Conservation (phyloP, 2,797 vertebrate species). For the Cottoperca gobio region DNA sequence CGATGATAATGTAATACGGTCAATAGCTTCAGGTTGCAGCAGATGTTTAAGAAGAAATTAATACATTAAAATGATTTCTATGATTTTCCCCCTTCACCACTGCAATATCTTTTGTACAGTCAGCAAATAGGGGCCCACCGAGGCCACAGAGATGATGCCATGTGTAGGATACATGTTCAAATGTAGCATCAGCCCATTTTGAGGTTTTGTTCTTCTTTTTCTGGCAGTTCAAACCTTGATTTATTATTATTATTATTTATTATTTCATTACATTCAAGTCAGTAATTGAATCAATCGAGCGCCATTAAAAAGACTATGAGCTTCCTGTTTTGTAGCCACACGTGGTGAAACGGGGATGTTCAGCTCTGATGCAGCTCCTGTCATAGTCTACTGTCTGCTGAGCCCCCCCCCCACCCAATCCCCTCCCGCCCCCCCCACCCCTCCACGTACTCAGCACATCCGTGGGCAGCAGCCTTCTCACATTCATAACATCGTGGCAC, state of each 20-base stretch:
- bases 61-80: too few species aligned
- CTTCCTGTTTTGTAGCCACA: neutral
- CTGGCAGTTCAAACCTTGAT: neutral
- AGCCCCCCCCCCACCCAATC: slow-evolving; percentile 1
- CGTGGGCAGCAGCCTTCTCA: slow-evolving; percentile 61
- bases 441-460: slow-evolving; percentile 37
- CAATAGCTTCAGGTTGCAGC: too few species aligned
- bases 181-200: neutral
- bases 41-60: too few species aligned
- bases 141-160: too few species aligned
- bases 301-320: neutral
- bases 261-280: neutral
- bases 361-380: slow-evolving; percentile 16
- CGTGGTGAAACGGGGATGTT: neutral
- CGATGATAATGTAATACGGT: too few species aligned
- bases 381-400: slow-evolving; percentile 22
- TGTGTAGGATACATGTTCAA: too few species aligned
- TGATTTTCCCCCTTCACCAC: too few species aligned
- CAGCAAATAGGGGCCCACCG: neutral
- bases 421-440: neutral
- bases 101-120: too few species aligned
- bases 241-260: too few species aligned
- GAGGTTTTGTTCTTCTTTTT: too few species aligned
- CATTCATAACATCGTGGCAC: slow-evolving; percentile 51
- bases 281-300: slow-evolving; percentile 5